Evolutionary conservation across 2,797 vertebrate genomes (phyloP).

Genomic region (Mico argentatus): DNA sequence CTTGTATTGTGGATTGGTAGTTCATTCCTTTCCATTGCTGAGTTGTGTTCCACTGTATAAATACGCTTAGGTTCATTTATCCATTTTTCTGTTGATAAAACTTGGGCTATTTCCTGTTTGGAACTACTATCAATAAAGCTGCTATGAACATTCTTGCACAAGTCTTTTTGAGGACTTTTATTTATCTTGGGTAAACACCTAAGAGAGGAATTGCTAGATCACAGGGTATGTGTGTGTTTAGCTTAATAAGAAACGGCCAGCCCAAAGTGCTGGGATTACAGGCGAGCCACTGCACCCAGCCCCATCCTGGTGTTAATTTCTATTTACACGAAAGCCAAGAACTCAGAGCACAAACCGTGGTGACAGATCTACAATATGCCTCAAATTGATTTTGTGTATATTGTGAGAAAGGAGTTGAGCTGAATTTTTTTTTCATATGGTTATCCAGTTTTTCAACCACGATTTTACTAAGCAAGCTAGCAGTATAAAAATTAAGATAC

Average conservation of each 20-base stretch:
- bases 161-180: not conserved
- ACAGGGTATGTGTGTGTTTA: not conserved
- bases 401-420: not conserved
- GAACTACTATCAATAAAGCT: not conserved
- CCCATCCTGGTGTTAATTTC: no score
- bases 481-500: conserved; percentile 38
- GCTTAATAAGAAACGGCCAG: not conserved
- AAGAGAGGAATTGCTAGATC: not conserved
- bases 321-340: no score
- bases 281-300: no score
- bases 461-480: not conserved
- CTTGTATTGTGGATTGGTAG: not conserved
- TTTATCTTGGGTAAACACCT: not conserved
- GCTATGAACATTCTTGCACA: not conserved
- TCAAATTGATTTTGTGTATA: not conserved
- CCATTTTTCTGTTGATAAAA: conserved; percentile 9
- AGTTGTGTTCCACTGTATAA: not conserved
- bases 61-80: not conserved
- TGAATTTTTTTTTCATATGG: conserved; percentile 11
- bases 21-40: not conserved
- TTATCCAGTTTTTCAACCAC: conserved; percentile 22
- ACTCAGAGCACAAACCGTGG: no score
- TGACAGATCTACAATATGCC: not conserved
- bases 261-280: no score
- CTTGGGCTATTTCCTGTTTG: not conserved